These are phyloP conservation scores for Zhuqinia jingwanae DNA, from an alignment of 2,888 invertebrate species.

Conservation along the genomic window DNA sequence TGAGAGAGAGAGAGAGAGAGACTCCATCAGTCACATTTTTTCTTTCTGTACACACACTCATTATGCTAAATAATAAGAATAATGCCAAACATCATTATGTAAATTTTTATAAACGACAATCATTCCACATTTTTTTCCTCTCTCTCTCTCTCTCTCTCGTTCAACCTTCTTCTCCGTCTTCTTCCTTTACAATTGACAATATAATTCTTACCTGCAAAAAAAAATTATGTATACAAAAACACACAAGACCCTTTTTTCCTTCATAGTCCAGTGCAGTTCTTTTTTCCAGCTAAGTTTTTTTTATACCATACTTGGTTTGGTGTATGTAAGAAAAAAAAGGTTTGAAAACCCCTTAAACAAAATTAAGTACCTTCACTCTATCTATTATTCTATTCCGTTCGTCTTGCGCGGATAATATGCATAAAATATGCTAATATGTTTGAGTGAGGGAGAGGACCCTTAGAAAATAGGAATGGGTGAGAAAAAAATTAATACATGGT, in stretches of 20 bases:
- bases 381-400: too few relatives aligned
- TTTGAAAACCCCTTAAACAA: neutral
- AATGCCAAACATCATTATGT: conserved; percentile 15
- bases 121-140: conserved; percentile 16
- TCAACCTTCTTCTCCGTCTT: neutral
- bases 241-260: conserved; percentile 19
- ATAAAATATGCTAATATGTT: neutral
- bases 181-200: neutral
- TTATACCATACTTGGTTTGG: too few relatives aligned
- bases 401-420: neutral
- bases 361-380: conserved; percentile 15
- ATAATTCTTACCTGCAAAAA: conserved; percentile 5
- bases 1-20: too few relatives aligned
- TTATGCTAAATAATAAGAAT: neutral
- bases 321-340: conserved; percentile 4
- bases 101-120: conserved; percentile 21
- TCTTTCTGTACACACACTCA: neutral
- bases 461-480: conserved; percentile 2
- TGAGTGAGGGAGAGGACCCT: neutral
- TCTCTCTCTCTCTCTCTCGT: too few relatives aligned
- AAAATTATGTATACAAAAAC: neutral
- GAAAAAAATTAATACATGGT: conserved; percentile 7
- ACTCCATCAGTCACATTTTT: too few relatives aligned
- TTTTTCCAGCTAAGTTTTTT: too few relatives aligned
- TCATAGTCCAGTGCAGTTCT: neutral